phyloP scores from a whole-genome alignment of 2,888 invertebrate species.

The Ischnus inquisitorius region DNA sequence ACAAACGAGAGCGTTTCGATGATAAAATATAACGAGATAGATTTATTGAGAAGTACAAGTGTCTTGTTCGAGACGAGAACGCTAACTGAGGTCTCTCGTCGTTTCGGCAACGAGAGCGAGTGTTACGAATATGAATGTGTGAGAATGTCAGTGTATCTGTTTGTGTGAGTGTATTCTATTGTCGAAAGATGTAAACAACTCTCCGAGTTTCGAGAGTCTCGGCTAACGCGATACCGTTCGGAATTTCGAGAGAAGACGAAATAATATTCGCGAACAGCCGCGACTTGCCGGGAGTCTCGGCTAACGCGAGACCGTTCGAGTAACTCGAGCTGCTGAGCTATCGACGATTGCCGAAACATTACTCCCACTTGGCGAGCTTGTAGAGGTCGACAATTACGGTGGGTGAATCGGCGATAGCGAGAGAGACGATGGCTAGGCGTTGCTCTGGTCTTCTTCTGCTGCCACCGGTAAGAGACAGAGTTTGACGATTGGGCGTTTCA shows the following conservation, averaged over 20 bases:
- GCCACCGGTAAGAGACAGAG: conserved; percentile 23
- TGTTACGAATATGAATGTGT: conserved; percentile 12
- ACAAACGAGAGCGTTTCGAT: neutral
- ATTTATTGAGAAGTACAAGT: neutral
- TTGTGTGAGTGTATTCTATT: conserved; percentile 13
- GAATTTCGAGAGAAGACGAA: too few relatives aligned
- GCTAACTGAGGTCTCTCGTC: neutral
- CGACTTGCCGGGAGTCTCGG: too few relatives aligned
- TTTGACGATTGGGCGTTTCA: conserved; percentile 64
- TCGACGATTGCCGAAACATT: conserved; percentile 34
- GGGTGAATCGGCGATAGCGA: conserved; percentile 11
- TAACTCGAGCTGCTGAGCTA: neutral
- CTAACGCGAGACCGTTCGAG: conserved; percentile 20
- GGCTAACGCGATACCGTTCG: too few relatives aligned
- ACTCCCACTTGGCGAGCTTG: conserved; percentile 27
- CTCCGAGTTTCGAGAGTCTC: conserved; percentile 12
- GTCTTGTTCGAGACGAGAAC: conserved; percentile 5
- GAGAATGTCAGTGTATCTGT: conserved; percentile 13
- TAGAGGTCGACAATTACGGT: conserved; percentile 23
- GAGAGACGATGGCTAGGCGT: neutral
- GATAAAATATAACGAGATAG: neutral
- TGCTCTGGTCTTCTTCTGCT: neutral
- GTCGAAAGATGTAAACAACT: neutral
- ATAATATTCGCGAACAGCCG: too few relatives aligned
- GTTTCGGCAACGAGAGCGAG: conserved; percentile 14